phyloP scores from a whole-genome alignment of 2,888 invertebrate genomes.

The Sminthurides aquaticus region DNA sequence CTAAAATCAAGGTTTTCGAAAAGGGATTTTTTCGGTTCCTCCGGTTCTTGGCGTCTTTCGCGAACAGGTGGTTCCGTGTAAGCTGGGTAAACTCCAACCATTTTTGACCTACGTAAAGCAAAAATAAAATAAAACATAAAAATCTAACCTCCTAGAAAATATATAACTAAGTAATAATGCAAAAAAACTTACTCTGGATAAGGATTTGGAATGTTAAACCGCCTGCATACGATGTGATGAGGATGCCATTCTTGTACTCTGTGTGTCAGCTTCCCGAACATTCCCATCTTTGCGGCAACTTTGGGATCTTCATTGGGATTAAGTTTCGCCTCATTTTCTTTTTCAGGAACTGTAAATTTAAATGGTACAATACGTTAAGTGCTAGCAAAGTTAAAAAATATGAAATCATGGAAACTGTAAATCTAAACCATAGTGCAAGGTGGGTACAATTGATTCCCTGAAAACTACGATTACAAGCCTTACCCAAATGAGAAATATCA shows the following conservation, averaged over 20 bases:
- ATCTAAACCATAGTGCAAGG: neutral
- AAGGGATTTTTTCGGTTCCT: slow-evolving; percentile 32
- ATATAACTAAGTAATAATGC: too few relatives aligned
- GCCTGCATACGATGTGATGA: slow-evolving; percentile 69
- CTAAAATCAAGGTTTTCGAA: slow-evolving; percentile 42
- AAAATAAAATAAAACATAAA: slow-evolving; percentile 1
- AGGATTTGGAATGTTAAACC: slow-evolving; percentile 90
- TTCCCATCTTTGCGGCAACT: slow-evolving; percentile 64
- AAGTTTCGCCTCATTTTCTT: slow-evolving; percentile 44
- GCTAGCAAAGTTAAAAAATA: slow-evolving; percentile 30
- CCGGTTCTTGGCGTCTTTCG: too few relatives aligned
- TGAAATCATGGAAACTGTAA: slow-evolving; percentile 1
- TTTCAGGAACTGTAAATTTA: slow-evolving; percentile 36
- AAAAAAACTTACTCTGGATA: slow-evolving; percentile 54
- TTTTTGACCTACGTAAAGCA: slow-evolving; percentile 35
- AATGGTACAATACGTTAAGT: neutral
- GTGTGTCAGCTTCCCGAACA: slow-evolving; percentile 71
- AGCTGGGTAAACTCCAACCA: slow-evolving; percentile 27
- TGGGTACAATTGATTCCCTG: neutral
- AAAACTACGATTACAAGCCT: slow-evolving; percentile 8
- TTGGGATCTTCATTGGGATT: slow-evolving; percentile 52
- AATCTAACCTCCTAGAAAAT: too few relatives aligned
- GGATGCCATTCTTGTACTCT: slow-evolving; percentile 70
- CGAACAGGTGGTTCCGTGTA: neutral
- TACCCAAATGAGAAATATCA: slow-evolving; percentile 47